Percentiles rank a stretch among this genome's conserved stretches.
phyloP scores from a whole-genome alignment of 2,113 vertebrate species.

The Manacus vitellinus region DNA sequence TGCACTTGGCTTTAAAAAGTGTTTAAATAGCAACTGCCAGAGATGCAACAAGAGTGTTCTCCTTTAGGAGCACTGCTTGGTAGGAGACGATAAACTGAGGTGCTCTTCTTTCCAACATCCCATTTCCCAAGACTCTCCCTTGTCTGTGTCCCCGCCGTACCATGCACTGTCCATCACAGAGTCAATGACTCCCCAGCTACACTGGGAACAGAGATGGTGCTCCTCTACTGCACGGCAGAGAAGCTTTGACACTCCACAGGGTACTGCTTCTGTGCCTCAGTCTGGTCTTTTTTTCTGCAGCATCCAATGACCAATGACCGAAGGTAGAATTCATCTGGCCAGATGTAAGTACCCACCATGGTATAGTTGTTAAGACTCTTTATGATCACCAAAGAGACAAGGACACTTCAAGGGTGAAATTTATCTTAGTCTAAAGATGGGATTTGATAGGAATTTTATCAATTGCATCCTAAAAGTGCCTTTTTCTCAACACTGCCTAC shows the following conservation, averaged over 20 bases:
- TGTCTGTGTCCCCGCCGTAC: neutral
- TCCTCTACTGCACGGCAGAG: neutral
- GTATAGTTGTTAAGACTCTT: neutral
- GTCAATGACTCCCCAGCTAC: neutral
- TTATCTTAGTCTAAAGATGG: neutral
- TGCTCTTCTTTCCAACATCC: neutral
- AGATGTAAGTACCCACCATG: neutral
- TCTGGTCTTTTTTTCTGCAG: neutral
- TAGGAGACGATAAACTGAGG: neutral
- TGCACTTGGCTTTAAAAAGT: neutral
- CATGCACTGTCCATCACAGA: neutral
- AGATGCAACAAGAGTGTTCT: neutral
- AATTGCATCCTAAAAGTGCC: neutral
- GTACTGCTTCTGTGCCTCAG: neutral
- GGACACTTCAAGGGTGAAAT: neutral
- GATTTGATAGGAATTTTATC: neutral
- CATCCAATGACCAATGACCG: accelerated
- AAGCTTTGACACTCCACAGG: neutral
- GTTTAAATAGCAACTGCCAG: neutral
- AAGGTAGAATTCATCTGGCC: neutral
- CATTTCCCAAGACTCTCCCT: neutral
- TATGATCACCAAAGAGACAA: neutral
- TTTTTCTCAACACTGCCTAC: neutral
- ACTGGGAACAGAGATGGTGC: neutral
- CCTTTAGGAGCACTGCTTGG: neutral